phyloP scores from a whole-genome alignment of 2,797 vertebrate genomes.

The Mormyrus proboscirostris region DNA sequence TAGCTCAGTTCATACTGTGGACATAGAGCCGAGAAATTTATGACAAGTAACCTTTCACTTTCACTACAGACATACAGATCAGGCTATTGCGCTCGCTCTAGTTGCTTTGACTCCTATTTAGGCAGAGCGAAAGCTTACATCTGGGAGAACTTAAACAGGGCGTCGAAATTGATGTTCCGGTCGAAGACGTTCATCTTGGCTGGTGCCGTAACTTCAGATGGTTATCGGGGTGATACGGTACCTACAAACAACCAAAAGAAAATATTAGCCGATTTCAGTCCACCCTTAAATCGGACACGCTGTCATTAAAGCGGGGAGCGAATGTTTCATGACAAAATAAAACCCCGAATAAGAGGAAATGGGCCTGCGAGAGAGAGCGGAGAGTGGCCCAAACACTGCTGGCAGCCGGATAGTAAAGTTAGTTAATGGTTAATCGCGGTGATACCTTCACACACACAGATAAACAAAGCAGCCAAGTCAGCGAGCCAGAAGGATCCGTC shows the following conservation, averaged over 20 bases:
- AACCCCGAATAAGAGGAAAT: not conserved
- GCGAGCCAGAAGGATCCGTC: not conserved
- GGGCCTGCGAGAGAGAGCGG: not conserved
- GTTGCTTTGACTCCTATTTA: not conserved
- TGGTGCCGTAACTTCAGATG: not conserved
- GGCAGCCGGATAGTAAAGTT: not conserved
- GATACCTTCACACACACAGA: not conserved
- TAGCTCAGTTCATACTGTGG: not conserved
- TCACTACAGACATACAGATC: not conserved
- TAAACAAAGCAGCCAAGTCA: not conserved
- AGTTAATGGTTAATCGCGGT: not conserved
- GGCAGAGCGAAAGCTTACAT: slow-evolving; percentile 45
- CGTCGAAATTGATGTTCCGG: slow-evolving; percentile 59
- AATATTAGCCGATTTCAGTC: not conserved
- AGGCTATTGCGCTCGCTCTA: not conserved
- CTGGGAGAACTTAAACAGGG: slow-evolving; percentile 59
- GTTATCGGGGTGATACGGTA: not conserved
- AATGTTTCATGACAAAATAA: not conserved
- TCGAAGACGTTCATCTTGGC: slow-evolving; percentile 62
- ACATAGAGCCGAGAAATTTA: not conserved
- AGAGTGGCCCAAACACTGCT: not conserved
- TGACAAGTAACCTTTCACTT: not conserved
- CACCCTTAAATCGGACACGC: not conserved
- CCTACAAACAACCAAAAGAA: not conserved
- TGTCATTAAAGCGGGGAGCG: not conserved